These are phyloP conservation scores for Philypnodon macrostomus DNA, from an alignment of 2,797 vertebrate species.

Conservation along the genomic window DNA sequence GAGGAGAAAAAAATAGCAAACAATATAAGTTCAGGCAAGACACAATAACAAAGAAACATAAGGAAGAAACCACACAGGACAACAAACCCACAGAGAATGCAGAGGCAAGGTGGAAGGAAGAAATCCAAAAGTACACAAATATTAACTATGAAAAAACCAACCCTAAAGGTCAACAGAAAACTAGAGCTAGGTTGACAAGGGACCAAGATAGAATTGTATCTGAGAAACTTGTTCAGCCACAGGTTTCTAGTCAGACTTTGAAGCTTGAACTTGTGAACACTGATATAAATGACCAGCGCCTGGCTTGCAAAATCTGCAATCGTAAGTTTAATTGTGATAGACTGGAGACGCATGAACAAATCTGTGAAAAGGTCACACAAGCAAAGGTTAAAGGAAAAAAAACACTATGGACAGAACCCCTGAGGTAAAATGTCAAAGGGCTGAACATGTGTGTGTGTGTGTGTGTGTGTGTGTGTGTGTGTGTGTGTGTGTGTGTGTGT, in stretches of 20 bases:
- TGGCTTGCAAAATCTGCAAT: constrained; percentile 78
- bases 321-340: constrained; percentile 74
- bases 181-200: constrained; percentile 2
- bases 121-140: constrained; percentile 12
- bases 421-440: constrained; percentile 47
- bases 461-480: no score
- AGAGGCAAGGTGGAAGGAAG: constrained; percentile 10
- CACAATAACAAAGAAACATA: constrained; percentile 18
- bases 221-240: constrained; percentile 3
- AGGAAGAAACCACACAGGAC: constrained; percentile 21
- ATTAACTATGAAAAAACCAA: constrained; percentile 9
- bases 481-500: no score
- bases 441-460: no score
- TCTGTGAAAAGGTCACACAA: constrained; percentile 75
- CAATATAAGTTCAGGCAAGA: constrained; percentile 29
- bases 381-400: constrained; percentile 73
- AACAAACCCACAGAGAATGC: constrained; percentile 26
- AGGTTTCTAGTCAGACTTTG: constrained; percentile 4
- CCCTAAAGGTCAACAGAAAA: constrained; percentile 23
- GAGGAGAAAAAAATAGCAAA: constrained; percentile 21
- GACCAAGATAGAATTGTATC: constrained; percentile 15
- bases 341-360: constrained; percentile 76
- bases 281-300: constrained; percentile 19
- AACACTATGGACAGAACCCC: constrained; percentile 50
- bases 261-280: constrained; percentile 2